phyloP scores from a whole-genome alignment of 64 coral and sea anemone genomes.

The Stichodactyla mertensii region DNA sequence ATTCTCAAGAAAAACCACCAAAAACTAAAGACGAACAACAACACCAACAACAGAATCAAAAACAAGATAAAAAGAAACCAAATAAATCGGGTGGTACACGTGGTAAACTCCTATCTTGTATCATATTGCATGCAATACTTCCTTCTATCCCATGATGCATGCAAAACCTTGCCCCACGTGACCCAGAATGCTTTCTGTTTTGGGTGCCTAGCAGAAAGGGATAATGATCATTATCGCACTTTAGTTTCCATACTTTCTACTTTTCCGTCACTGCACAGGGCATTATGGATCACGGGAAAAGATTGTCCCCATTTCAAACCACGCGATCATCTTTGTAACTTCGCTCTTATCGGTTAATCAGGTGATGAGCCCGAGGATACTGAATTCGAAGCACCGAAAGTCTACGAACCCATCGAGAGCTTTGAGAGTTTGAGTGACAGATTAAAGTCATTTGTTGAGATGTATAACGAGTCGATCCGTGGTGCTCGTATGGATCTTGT shows the following conservation, averaged over 20 bases:
- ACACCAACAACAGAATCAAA: not conserved
- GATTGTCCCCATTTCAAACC: not conserved
- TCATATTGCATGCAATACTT: not conserved
- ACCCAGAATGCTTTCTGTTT: not conserved
- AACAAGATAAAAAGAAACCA: not conserved
- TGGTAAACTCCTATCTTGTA: not conserved
- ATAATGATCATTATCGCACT: not conserved
- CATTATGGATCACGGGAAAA: not conserved
- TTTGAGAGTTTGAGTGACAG: conserved; percentile 77
- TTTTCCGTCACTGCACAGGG: not conserved
- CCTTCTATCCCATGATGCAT: too few relatives aligned
- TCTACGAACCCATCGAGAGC: conserved; percentile 67
- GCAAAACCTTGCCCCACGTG: not conserved
- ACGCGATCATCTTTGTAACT: too few relatives aligned
- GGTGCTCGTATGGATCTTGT: conserved; percentile 93
- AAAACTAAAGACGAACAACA: not conserved
- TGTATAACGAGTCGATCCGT: conserved; percentile 86
- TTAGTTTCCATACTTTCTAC: too few relatives aligned
- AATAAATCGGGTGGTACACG: not conserved
- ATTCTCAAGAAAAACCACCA: not conserved
- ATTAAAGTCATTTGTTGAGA: conserved; percentile 52
- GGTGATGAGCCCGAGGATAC: conserved; percentile 92
- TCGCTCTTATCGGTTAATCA: not conserved
- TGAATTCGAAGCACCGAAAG: conserved; percentile 83
- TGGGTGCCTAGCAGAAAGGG: not conserved